Evolutionary conservation across 23 tunicate genomes (phyloP).

Genomic region (Halocynthia roretzi): DNA sequence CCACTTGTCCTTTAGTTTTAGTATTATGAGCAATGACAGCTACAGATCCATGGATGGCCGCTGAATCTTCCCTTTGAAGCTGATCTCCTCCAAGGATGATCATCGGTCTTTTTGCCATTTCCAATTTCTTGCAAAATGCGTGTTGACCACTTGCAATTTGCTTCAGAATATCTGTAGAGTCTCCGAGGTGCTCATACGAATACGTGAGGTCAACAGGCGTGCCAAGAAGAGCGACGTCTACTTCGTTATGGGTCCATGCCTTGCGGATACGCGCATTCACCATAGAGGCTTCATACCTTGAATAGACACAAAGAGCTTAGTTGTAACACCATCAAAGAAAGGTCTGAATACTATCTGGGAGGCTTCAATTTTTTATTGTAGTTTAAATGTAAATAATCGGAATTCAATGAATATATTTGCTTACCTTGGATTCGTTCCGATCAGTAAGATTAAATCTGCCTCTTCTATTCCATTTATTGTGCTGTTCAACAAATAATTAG

Average conservation of each 20-base stretch:
- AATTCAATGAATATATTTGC: too few species aligned
- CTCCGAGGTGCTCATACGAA: conserved; percentile 87
- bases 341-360: too few species aligned
- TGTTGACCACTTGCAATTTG: conserved; percentile 71
- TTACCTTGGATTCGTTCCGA: conserved; percentile 72
- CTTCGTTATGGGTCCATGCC: conserved; percentile 92
- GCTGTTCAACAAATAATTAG: conserved; percentile 80
- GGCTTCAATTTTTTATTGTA: too few species aligned
- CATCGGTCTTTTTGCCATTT: conserved; percentile 70
- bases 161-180: conserved; percentile 43
- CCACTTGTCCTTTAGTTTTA: conserved; percentile 9
- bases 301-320: too few species aligned
- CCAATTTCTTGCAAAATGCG: conserved; percentile 60
- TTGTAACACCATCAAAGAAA: too few species aligned
- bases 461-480: conserved; percentile 90
- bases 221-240: conserved; percentile 88
- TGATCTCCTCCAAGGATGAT: conserved; percentile 76
- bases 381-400: too few species aligned
- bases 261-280: conserved; percentile 93
- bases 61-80: conserved; percentile 61
- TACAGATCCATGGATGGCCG: conserved; percentile 60
- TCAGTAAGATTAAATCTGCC: conserved; percentile 75
- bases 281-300: conserved; percentile 89
- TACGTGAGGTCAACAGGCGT: conserved; percentile 92
- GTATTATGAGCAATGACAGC: conserved; percentile 48